Evolutionary conservation across 2,888 invertebrate genomes (phyloP), one percentile per base, ranked within the genome.

Genomic region (Synergus laeviventris): DNA sequence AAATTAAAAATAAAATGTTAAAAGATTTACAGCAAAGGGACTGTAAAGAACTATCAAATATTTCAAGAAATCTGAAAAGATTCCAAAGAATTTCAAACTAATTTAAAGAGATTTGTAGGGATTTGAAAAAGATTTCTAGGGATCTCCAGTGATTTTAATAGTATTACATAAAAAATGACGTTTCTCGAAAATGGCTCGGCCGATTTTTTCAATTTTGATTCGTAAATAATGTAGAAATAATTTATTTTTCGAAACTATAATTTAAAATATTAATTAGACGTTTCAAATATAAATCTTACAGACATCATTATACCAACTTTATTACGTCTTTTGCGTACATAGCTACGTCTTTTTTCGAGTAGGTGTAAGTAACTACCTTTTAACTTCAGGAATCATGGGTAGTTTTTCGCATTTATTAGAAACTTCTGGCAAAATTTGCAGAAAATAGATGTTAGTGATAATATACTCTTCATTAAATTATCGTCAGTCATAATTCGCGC

Each of bases 331-430:
- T 18, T 21, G 4, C 8, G 5, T 24, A 45, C 42, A 21, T 16
- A 24, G 16, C 24, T 66, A 24, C 4, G 9, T 45, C 24, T 31
- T 16, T 66, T 24, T 66, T 45, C 24, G 9, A 66, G 24, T 45
- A 45, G 45, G 45, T 45, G n/a, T 49, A n/a, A 49, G 42, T n/a
- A n/a, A 49, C 42, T 38, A 11, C 12, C 39, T 66, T 66, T 42
- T 16, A 42, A 45, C 42, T 21, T 21, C 18, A 42, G 42, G 24
- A 66, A 66, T 21, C 42, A 66, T 66, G 39, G 64, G 18, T 42
- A 38, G 21, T 66, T 66, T 66, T 73, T 70, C 79, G 74, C 74
- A 79, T 77, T 76, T 81, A 77, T 79, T 77, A 74, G 74, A 75
- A 70, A 64, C 73, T 74, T 54, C 56, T 79, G 77, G 78, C 81